Percentiles rank a stretch among this genome's conserved stretches.
Evolutionary conservation across 92 coral and sea anemone species (phyloP).

Genomic region (Pocillopora meandrina): DNA sequence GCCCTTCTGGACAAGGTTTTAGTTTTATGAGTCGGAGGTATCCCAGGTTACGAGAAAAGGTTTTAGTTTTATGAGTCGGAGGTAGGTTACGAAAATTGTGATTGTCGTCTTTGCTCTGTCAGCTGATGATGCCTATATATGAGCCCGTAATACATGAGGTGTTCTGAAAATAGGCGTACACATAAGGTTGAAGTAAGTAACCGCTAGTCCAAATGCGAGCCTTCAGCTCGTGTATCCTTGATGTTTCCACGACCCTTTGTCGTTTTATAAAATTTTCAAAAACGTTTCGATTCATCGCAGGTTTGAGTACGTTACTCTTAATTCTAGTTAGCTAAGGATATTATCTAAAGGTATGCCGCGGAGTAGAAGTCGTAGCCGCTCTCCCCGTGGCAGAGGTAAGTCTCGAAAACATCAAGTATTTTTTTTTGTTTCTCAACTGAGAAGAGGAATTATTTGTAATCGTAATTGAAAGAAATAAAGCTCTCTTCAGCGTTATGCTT

Average conservation of each 20-base stretch:
- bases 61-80: no score
- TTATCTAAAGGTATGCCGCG: slow-evolving; percentile 12
- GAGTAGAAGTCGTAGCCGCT: slow-evolving; percentile 43
- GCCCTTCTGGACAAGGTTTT: no score
- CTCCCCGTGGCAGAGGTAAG: slow-evolving; percentile 42
- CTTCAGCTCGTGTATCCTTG: not conserved
- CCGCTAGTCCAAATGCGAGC: not conserved
- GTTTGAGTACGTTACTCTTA: not conserved
- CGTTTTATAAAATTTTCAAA: not conserved
- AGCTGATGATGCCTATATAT: no score
- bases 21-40: no score
- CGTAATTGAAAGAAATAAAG: not conserved
- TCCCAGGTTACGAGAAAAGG: no score
- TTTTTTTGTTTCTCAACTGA: not conserved
- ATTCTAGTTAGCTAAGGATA: not conserved
- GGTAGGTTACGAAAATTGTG: no score
- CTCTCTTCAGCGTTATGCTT: not conserved
- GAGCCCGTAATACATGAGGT: no score
- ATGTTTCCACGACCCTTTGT: not conserved
- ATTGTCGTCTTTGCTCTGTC: no score
- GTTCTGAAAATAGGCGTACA: no score
- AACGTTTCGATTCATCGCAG: not conserved
- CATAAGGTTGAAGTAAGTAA: not conserved
- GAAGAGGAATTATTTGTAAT: not conserved
- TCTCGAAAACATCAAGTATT: not conserved